These are phyloP conservation scores for Sebastes cheni DNA, from an alignment of 2,797 vertebrate genomes.

Conservation along the genomic window DNA sequence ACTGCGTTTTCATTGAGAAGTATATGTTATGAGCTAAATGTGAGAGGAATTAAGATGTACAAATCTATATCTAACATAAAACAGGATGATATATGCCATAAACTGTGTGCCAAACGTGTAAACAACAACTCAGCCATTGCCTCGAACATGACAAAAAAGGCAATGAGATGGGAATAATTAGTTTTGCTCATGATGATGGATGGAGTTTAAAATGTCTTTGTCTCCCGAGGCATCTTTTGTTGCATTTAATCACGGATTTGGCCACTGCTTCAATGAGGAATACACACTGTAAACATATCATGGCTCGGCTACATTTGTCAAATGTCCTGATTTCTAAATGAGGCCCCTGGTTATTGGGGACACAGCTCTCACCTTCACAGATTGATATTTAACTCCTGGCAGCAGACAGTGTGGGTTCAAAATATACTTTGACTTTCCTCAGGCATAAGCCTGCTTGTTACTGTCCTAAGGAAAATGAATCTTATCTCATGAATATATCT, in stretches of 20 bases:
- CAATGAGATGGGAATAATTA: not conserved
- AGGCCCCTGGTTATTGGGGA: not conserved
- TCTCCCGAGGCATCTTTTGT: not conserved
- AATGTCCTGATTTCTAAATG: conserved; percentile 3
- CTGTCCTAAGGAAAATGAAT: not conserved
- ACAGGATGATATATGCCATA: not conserved
- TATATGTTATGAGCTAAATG: not conserved
- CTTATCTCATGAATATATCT: not conserved
- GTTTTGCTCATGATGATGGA: not conserved
- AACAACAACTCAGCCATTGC: not conserved
- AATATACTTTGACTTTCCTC: conserved; percentile 3
- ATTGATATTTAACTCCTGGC: not conserved
- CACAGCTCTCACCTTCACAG: not conserved
- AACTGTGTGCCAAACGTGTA: not conserved
- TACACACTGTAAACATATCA: not conserved
- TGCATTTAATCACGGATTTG: not conserved
- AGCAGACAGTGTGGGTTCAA: conserved; percentile 1
- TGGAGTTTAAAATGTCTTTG: not conserved
- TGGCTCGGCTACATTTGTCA: not conserved
- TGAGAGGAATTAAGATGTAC: not conserved
- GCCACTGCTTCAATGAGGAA: not conserved
- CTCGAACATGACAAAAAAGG: not conserved
- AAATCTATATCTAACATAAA: not conserved
- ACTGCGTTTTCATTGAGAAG: not conserved
- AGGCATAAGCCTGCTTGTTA: not conserved